These are phyloP conservation scores for Bombus waltoni DNA, from an alignment of 1,140 invertebrate genomes.

Conservation along the genomic window DNA sequence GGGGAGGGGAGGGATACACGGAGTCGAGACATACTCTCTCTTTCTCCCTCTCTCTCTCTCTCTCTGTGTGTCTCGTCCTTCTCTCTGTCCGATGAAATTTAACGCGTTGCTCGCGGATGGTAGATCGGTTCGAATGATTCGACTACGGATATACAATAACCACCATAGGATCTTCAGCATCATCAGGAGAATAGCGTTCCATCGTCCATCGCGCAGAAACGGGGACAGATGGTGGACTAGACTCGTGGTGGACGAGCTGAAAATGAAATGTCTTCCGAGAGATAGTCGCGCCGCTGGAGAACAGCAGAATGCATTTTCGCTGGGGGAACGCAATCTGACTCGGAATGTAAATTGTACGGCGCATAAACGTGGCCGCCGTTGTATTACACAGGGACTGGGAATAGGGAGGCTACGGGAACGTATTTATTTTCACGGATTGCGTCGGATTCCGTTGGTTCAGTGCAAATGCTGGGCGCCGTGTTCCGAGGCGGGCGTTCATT, in stretches of 20 bases:
- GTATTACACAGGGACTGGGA: neutral
- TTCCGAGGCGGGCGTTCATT: slow-evolving; percentile 59
- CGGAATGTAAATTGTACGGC: slow-evolving; percentile 64
- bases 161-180: neutral
- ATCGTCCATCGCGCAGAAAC: neutral
- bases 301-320: slow-evolving; percentile 62
- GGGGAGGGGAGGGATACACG: too few relatives aligned
- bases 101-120: neutral
- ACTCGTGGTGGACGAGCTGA: slow-evolving; percentile 48
- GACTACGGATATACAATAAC: neutral
- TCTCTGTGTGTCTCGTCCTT: neutral
- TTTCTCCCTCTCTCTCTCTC: neutral
- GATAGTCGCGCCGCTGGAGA: slow-evolving; percentile 71
- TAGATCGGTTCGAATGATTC: neutral
- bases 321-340: slow-evolving; percentile 60
- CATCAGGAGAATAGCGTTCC: neutral
- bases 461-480: slow-evolving; percentile 55
- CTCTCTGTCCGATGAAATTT: slow-evolving; percentile 15
- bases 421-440: slow-evolving; percentile 68
- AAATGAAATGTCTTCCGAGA: slow-evolving; percentile 79
- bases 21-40: neutral
- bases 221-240: neutral
- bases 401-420: slow-evolving; percentile 8
- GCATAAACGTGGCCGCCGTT: slow-evolving; percentile 22
- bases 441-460: slow-evolving; percentile 61